Percentiles rank a stretch among this genome's conserved stretches.
Evolutionary conservation across 1,140 invertebrate species (phyloP).

Genomic region (Oryctes rhinoceros): DNA sequence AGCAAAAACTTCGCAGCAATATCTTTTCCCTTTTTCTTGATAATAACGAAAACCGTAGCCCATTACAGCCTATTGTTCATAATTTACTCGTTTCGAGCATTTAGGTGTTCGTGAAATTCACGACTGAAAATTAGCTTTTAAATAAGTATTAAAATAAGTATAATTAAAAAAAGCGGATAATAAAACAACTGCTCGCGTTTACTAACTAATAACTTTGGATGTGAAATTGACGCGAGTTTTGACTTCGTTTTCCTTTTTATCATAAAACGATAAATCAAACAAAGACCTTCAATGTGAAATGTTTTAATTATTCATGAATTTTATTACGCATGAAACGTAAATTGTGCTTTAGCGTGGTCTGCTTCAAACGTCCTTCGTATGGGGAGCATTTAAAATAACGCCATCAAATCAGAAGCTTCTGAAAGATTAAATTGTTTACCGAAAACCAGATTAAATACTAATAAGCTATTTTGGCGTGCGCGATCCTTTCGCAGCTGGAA

Average conservation of each 20-base stretch:
- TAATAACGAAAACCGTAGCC: too few relatives aligned
- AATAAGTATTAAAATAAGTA: too few relatives aligned
- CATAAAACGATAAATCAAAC: constrained; percentile 17
- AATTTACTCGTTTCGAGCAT: too few relatives aligned
- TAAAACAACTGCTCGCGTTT: too few relatives aligned
- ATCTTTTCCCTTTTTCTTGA: too few relatives aligned
- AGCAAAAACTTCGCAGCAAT: too few relatives aligned
- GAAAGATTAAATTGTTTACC: constrained; percentile 23
- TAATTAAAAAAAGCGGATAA: too few relatives aligned
- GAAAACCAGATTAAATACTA: constrained; percentile 25
- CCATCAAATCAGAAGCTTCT: constrained; percentile 14
- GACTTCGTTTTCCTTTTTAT: neutral
- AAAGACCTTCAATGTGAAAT: neutral
- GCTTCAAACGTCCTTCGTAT: neutral
- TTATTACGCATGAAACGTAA: constrained; percentile 19
- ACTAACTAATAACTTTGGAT: too few relatives aligned
- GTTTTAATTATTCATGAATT: constrained; percentile 33
- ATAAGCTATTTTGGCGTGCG: neutral
- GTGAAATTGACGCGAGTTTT: neutral
- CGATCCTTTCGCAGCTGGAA: neutral
- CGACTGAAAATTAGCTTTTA: too few relatives aligned
- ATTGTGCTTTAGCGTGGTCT: neutral
- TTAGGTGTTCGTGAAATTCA: too few relatives aligned
- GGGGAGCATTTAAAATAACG: constrained; percentile 17
- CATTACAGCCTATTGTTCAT: too few relatives aligned